Evolutionary conservation across 1,140 invertebrate genomes (phyloP).

Genomic region (Caenorhabditis latens): DNA sequence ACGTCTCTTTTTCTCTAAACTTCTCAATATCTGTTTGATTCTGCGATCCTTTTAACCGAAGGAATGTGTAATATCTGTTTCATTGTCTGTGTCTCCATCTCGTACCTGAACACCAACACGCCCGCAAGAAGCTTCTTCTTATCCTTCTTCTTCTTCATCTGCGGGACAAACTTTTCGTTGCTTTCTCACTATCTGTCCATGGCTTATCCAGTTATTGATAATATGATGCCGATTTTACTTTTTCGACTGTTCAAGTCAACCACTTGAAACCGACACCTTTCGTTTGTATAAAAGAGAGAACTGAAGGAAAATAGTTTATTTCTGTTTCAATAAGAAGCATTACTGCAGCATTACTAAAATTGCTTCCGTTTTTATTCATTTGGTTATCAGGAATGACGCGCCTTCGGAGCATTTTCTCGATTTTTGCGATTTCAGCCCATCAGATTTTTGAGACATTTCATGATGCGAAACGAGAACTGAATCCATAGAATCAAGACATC

Average conservation of each 20-base stretch:
- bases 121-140: slow-evolving; percentile 27
- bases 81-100: slow-evolving; percentile 21
- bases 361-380: too few relatives aligned
- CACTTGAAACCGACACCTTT: not conserved
- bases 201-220: slow-evolving; percentile 3
- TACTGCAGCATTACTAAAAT: too few relatives aligned
- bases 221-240: not conserved
- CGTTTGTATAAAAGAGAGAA: not conserved
- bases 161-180: slow-evolving; percentile 10
- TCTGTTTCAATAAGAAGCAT: too few relatives aligned
- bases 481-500: too few relatives aligned
- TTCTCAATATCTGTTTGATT: not conserved
- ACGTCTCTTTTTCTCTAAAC: not conserved
- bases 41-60: not conserved
- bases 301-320: not conserved
- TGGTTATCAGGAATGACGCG: too few relatives aligned
- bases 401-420: too few relatives aligned
- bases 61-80: slow-evolving; percentile 49
- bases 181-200: not conserved
- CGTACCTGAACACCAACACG: slow-evolving; percentile 50
- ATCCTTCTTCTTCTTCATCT: not conserved
- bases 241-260: not conserved
- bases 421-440: too few relatives aligned
- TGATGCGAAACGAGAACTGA: too few relatives aligned
- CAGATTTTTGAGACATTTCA: too few relatives aligned